Evolutionary conservation across 2,113 vertebrate genomes (phyloP), one percentile per base, ranked within the genome.

Genomic region (Limnothrissa miodon): DNA sequence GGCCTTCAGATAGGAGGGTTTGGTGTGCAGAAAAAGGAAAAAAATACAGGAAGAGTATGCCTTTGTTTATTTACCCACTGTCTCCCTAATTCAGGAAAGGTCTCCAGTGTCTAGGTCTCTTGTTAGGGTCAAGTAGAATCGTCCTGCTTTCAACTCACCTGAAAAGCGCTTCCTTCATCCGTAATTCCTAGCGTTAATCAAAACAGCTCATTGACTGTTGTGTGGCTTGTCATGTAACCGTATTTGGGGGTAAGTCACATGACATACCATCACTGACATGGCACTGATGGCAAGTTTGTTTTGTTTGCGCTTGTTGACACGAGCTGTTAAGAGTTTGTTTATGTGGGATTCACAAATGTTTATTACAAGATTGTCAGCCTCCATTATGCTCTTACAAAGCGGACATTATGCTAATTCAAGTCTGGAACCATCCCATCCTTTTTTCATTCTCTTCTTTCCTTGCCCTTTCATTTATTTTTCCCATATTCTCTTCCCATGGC

Each of bases 401-500:
- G 33, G 66, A 33, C 13, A 39, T 10, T 36, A 9, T 11, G 29
- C 36, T 33, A 36, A 74, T 74, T 74, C 66, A 36, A 74, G 66
- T 33, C 66, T 5, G 33, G 66, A 33, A 29, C 33, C 66, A 74
- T 74, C 33, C 66, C 2, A 5, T 74, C 17, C 29, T 74, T 29
- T 4, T 62, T 62, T 62, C n/a, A 62, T 62, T 7, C n/a, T 29
- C 29, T 62, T 33, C 29, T 74, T 70, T 33, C 36, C 29, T 74
- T 33, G 29, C 5, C 11, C 33, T 74, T 36, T 74, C 10, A 9
- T 70, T 15, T 11, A 9, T 29, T 70, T 33, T 74, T 17, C 78
- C 48, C 78, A 48, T 86, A 66, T 3, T 25, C 8, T 33, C 44
- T 81, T 42, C 48, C 36, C 23, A 82, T 36, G 39, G 48, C 78